These are phyloP conservation scores for Calliphora vomitoria DNA, from an alignment of 2,888 invertebrate species.

Conservation along the genomic window DNA sequence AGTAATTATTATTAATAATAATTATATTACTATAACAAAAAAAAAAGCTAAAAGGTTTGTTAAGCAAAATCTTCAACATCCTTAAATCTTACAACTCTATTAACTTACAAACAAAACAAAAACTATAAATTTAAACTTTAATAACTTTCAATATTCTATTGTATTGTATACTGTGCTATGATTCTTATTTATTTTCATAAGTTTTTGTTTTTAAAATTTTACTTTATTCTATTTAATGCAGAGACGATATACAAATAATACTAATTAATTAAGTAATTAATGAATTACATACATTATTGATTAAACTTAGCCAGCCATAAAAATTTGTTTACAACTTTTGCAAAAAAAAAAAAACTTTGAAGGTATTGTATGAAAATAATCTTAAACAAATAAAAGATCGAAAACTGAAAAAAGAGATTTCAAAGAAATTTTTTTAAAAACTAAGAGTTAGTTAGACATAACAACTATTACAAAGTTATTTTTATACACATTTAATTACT, in stretches of 20 bases:
- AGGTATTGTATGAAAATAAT: conserved; percentile 29
- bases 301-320: neutral
- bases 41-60: conserved; percentile 43
- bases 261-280: neutral
- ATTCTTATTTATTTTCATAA: conserved; percentile 13
- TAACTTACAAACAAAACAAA: conserved; percentile 36
- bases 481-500: too few relatives aligned
- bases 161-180: conserved; percentile 45
- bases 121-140: conserved; percentile 48
- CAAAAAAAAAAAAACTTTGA: neutral
- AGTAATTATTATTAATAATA: conserved; percentile 34
- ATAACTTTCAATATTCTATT: conserved; percentile 63
- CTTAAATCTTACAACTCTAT: conserved; percentile 40
- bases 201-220: neutral
- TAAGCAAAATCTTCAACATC: neutral
- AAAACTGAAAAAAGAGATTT: conserved; percentile 4
- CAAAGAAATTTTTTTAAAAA: neutral
- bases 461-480: too few relatives aligned
- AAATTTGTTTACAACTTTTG: neutral
- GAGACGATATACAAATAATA: conserved; percentile 59
- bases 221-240: conserved; percentile 34
- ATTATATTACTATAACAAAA: conserved; percentile 32
- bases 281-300: neutral
- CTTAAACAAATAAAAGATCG: neutral
- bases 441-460: neutral